Base-by-base conservation (phyloP, 1,140 invertebrate species). In the Plectrocnemia conspersa region DNA sequence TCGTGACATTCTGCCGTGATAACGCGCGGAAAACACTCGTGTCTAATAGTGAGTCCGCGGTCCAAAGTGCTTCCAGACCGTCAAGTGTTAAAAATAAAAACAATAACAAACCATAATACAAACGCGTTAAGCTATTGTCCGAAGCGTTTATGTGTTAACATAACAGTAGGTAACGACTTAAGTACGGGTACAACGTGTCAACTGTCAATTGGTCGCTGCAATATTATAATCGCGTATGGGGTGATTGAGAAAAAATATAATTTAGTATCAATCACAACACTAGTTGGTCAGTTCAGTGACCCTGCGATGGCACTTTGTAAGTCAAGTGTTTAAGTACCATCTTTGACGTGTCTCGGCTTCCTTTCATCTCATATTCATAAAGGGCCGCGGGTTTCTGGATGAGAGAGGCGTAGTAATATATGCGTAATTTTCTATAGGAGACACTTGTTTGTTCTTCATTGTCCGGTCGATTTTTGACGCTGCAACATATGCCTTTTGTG, bases 201-300 rank as follows among this genome's bases (percentile, higher is more conserved):
- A 54, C 52, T 54, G 52, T 54, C 52, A 54, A 54, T 54, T 54
- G 41, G 27, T 11, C 29, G 38, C 41, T 23, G 49, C 25, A 22
- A 44, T n/a, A 24, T 19, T 40, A n/a, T 40, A 9, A 18, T 40
- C 21, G 21, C 11, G 16, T 16, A 40, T 18, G 16, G 15, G 16
- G 36, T 40, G 36, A n/a, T n/a, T 40, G 11, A 15, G 15, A 9
- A 15, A 18, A 16, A 15, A 40, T 40, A 3, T 40, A 15, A 40
- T 40, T 40, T 40, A 15, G 24, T 16, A 47, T 47, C 22, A 32
- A 21, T 11, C 33, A 33, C 21, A 36, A 6, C 18, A n/a, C n/a
- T n/a, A n/a, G 32, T 50, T 24, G 33, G n/a, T 19, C 38, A 35
- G 47, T 50, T 50, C 47, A 35, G 33, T 38, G 33, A 50, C 47